phyloP scores from a whole-genome alignment of 1,140 invertebrate species.

The Saccostrea echinata region DNA sequence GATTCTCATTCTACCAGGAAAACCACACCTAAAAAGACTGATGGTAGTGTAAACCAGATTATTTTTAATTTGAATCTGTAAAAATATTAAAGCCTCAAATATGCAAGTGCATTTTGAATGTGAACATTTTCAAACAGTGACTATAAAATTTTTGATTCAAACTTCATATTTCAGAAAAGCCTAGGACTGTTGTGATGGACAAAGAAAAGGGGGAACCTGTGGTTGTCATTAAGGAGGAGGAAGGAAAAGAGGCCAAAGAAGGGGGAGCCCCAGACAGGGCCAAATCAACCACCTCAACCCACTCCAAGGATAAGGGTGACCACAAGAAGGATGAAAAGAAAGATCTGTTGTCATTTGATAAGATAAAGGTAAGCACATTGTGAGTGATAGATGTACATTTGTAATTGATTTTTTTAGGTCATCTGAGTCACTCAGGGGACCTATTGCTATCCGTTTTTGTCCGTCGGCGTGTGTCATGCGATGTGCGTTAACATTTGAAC shows the following conservation, averaged over 20 bases:
- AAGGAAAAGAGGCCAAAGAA: conserved; percentile 38
- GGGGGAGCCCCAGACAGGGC: conserved; percentile 32
- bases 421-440: too few relatives aligned
- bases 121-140: neutral
- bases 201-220: conserved; percentile 65
- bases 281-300: conserved; percentile 40
- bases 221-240: conserved; percentile 50
- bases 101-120: neutral
- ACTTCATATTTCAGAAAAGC: conserved; percentile 49
- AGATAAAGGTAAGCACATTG: conserved; percentile 72
- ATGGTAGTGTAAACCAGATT: neutral
- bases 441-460: too few relatives aligned
- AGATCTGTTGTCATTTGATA: conserved; percentile 77
- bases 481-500: too few relatives aligned
- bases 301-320: conserved; percentile 50
- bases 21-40: conserved; percentile 42
- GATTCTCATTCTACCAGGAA: conserved; percentile 41
- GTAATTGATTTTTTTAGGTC: too few relatives aligned
- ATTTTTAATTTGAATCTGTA: neutral
- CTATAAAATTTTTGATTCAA: conserved; percentile 27
- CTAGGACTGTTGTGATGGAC: conserved; percentile 64
- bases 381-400: neutral
- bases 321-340: conserved; percentile 51
- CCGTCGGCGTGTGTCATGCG: too few relatives aligned
- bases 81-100: too few relatives aligned